Base-by-base conservation (phyloP, 2,888 invertebrate species). In the Nebria salina region DNA sequence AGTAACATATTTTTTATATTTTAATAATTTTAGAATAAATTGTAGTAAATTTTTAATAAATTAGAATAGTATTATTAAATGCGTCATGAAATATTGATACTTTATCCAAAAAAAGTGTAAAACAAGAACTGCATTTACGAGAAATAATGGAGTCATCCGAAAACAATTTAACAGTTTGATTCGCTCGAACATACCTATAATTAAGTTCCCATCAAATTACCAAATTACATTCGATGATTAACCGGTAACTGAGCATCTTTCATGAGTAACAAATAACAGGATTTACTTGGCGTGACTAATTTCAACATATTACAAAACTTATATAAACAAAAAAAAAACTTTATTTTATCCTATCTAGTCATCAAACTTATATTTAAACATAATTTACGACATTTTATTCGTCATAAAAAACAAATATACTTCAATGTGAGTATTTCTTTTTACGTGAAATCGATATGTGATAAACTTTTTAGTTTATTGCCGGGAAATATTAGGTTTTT, bases 191-290 rank as follows among this genome's bases (percentile, higher is more conserved):
- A 54, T 54, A 54, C 8, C 13, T 34, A 34, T 13, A 54, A 54
- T 54, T 54, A 54, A 54, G 13, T 54, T 13, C 54, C 54, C 54
- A 13, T 13, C 8, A 7, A 54, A 54, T 54, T 54, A 11, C 8
- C 54, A 54, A 54, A 54, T 54, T 54, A 7, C 54, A 54, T 54
- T 54, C 54, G 54, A 54, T 54, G 54, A 54, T 54, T 54, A 54
- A 54, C 11, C 54, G 54, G 54, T 34, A 34, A 4, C 34, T 34
- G 34, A 54, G 8, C 54, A 54, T 54, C 54, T 54, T 54, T 13
- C 54, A 54, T 54, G 54, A 54, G 54, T 54, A 54, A 43, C 43
- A 13, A 9, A 66, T 66, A 25, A 68, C 68, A 68, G 68, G 68
- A 26, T 25, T 15, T 25, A 25, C 13, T 15, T 68, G 68, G 13